These are phyloP conservation scores for Drosophila kuntzei DNA, from an alignment of 2,888 invertebrate species.

Conservation along the genomic window DNA sequence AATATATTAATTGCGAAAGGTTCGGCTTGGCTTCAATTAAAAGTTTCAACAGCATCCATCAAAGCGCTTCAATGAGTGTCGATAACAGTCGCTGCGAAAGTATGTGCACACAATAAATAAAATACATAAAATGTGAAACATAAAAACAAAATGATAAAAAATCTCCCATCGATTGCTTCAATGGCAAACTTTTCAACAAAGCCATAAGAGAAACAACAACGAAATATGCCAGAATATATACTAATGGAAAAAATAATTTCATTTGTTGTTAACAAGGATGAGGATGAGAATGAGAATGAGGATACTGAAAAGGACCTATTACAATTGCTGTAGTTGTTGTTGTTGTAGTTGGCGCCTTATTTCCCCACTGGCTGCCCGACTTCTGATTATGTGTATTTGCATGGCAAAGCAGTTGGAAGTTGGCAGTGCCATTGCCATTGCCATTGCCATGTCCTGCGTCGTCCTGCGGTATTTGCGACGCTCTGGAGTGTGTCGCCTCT, in stretches of 20 bases:
- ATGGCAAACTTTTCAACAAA: conserved; percentile 61
- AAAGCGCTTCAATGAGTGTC: conserved; percentile 64
- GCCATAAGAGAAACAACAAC: conserved; percentile 35
- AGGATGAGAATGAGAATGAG: too few relatives aligned
- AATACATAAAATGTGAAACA: conserved; percentile 58
- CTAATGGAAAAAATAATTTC: conserved; percentile 70
- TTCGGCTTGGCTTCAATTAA: conserved; percentile 71
- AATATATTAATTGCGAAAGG: conserved; percentile 67
- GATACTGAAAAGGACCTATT: conserved; percentile 26
- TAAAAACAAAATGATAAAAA: conserved; percentile 39
- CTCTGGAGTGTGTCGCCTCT: conserved; percentile 71
- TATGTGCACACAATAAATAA: conserved; percentile 65
- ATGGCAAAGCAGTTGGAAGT: conserved; percentile 67
- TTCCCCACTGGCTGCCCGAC: neutral
- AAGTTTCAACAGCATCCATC: conserved; percentile 73
- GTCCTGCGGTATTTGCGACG: conserved; percentile 57
- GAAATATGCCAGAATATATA: conserved; percentile 35
- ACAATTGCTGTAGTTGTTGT: conserved; percentile 32
- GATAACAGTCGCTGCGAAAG: conserved; percentile 70
- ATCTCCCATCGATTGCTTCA: conserved; percentile 54
- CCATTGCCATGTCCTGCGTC: conserved; percentile 27
- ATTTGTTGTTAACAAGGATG: conserved; percentile 44
- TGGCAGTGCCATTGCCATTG: conserved; percentile 3
- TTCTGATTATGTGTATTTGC: conserved; percentile 75
- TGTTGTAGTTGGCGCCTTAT: conserved; percentile 34